phyloP scores from a whole-genome alignment of 2,888 invertebrate species.

The Gortyna flavago region DNA sequence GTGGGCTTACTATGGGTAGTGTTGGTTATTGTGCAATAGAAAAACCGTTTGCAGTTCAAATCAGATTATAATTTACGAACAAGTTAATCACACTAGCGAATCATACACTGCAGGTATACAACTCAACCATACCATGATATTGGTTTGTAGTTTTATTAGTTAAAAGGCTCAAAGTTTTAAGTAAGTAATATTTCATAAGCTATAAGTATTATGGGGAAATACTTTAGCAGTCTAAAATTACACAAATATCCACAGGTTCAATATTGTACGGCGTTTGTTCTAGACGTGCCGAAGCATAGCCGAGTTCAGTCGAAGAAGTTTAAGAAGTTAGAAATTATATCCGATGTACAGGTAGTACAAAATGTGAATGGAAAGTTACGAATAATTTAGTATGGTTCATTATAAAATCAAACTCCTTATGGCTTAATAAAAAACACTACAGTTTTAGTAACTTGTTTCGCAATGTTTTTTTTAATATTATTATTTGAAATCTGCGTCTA shows the following conservation, averaged over 20 bases:
- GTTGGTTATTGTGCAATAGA: too few species aligned
- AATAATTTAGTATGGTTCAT: not conserved
- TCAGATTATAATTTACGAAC: too few species aligned
- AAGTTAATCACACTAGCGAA: too few species aligned
- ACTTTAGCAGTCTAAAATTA: slow-evolving; percentile 34
- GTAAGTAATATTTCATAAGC: slow-evolving; percentile 13
- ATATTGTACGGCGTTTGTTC: slow-evolving; percentile 34
- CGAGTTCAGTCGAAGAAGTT: not conserved
- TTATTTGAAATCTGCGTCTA: not conserved
- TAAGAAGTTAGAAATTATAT: slow-evolving; percentile 5
- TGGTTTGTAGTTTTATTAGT: not conserved
- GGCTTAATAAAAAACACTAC: too few species aligned
- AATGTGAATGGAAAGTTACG: not conserved
- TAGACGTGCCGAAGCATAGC: slow-evolving; percentile 2
- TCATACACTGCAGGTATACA: too few species aligned
- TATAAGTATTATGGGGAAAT: slow-evolving; percentile 15
- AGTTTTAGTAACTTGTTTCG: not conserved
- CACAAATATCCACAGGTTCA: slow-evolving; percentile 34
- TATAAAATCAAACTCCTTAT: not conserved
- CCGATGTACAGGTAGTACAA: not conserved
- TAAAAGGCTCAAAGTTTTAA: slow-evolving; percentile 22
- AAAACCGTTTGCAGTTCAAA: too few species aligned
- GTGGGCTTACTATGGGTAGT: too few species aligned
- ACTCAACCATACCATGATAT: too few species aligned
- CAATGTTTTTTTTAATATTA: not conserved